Conservation (phyloP, 1,140 invertebrate species). For the Lordiphosa collinella region DNA sequence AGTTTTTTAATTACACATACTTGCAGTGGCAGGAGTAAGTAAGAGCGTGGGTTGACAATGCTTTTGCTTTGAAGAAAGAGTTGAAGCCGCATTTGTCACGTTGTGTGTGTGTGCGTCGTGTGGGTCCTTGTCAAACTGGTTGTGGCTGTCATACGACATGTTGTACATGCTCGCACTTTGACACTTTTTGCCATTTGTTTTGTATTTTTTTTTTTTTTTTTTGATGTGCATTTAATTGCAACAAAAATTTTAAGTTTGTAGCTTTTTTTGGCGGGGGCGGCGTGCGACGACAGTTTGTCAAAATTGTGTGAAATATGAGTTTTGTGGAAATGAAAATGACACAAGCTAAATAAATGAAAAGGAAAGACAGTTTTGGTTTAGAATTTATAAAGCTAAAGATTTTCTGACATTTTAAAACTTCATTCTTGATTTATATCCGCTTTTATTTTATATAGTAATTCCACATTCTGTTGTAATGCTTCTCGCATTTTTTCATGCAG, state of each 20-base stretch:
- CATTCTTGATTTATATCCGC: too few species aligned
- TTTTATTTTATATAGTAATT: too few species aligned
- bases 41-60: not conserved
- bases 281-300: conserved; percentile 11
- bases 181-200: conserved; percentile 32
- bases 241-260: conserved; percentile 32
- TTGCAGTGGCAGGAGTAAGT: not conserved
- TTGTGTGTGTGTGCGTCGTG: conserved; percentile 21
- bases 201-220: conserved; percentile 9
- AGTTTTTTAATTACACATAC: conserved; percentile 63
- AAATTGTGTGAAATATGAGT: conserved; percentile 10
- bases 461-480: too few species aligned
- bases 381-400: too few species aligned
- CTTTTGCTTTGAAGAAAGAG: conserved; percentile 16
- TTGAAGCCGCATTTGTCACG: conserved; percentile 32
- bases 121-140: too few species aligned
- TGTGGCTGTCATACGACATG: conserved; percentile 50
- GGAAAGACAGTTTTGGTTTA: too few species aligned
- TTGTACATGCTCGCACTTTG: conserved; percentile 44
- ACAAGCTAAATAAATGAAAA: not conserved
- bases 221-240: conserved; percentile 70
- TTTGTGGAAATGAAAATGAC: conserved; percentile 1
- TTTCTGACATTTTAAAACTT: too few species aligned
- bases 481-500: too few species aligned
- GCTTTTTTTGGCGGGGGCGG: too few species aligned